These are phyloP conservation scores for Ceyx melanurus DNA, from an alignment of 2,113 vertebrate genomes.

Conservation along the genomic window DNA sequence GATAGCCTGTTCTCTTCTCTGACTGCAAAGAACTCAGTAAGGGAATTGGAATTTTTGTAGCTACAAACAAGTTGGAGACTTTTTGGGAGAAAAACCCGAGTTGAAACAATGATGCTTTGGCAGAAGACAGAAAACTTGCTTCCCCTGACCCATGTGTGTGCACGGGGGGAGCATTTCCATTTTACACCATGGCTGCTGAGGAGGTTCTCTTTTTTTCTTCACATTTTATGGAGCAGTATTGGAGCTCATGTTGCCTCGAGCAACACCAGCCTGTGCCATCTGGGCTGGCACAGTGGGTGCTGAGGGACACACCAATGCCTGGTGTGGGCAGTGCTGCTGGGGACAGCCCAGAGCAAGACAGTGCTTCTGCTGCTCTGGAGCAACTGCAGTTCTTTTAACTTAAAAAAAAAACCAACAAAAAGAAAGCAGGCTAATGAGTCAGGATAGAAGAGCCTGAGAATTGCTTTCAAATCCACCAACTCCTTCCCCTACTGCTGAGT, in stretches of 20 bases:
- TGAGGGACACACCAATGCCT: rapidly evolving
- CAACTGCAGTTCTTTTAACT: neutral
- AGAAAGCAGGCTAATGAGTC: neutral
- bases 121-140: neutral
- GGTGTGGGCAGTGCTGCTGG: no score
- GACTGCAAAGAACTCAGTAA: rapidly evolving
- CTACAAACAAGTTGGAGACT: neutral
- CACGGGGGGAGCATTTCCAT: rapidly evolving
- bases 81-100: neutral
- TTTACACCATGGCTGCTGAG: neutral
- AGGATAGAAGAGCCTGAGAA: neutral
- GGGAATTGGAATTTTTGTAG: rapidly evolving
- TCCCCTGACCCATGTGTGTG: rapidly evolving
- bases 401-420: neutral
- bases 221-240: rapidly evolving
- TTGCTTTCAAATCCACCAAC: neutral
- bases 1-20: neutral
- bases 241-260: neutral
- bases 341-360: neutral
- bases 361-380: neutral
- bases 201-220: neutral
- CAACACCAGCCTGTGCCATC: neutral
- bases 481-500: neutral
- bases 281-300: neutral
- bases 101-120: neutral